Evolutionary conservation across 2,888 invertebrate species (phyloP), one percentile per base, ranked within the genome.

Genomic region (Teleiodes luculella): DNA sequence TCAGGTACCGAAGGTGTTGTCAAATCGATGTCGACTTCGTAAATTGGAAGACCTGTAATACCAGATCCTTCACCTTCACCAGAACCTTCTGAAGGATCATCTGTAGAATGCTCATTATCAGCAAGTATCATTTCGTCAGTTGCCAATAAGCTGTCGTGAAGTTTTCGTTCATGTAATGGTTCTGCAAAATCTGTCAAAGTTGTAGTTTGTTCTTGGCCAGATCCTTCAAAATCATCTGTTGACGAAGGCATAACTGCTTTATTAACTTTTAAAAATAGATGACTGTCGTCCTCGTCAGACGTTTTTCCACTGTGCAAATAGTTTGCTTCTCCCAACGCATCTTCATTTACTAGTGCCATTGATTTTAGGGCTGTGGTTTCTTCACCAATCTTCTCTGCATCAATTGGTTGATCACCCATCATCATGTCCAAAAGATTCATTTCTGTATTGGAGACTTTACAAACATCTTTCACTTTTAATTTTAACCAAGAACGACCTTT

Each of bases 331-430:
- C 87, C 86, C 59, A 90, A 76, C 68, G 83, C 85, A 63, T 65
- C 84, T 55, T 60, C 67, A 37, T 78, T 78, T 54, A 80, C 74
- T 51, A 82, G 65, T 10, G 85, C 70, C 79, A 84, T 77, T 3
- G 86, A 80, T 68, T 86, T 89, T 36, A 89, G 69, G 20, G 83
- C 83, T 18, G 73, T 76, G 2, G 83, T 80, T 62, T 88, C 73
- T 70, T 82, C 59, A 41, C 88, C 76, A 64, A 90, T 63, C 63
- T 74, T 59, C 59, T 83, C 66, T 11, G 88, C 81, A 72, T 86
- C 79, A 6, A 83, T 61, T 0, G 93, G 90, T 68, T 93, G 90
- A 66, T 94, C 94, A 52, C 91, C 92, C 83, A 93, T 86, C 92
- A 92, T 92, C 78, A 92, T 81, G 7, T 31, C 92, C 61, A 91